Evolutionary conservation across 2,888 invertebrate genomes (phyloP).

Genomic region (Beris morrisii): DNA sequence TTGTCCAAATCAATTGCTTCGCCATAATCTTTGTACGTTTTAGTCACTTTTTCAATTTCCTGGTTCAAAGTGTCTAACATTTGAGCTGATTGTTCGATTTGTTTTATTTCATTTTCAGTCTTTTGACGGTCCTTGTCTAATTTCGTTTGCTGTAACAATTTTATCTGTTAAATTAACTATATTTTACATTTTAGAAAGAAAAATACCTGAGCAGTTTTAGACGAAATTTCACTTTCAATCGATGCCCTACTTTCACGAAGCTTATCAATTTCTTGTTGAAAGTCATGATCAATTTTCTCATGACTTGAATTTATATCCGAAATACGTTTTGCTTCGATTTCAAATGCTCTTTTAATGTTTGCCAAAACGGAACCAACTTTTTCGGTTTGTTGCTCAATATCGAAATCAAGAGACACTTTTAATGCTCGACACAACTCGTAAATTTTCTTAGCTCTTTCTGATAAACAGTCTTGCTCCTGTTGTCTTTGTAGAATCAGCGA

Average conservation of each 20-base stretch:
- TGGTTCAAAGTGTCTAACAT: slow-evolving; percentile 57
- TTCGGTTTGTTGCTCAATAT: slow-evolving; percentile 43
- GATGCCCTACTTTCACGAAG: slow-evolving; percentile 61
- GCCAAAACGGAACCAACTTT: slow-evolving; percentile 47
- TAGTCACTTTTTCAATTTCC: slow-evolving; percentile 60
- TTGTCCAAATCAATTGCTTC: slow-evolving; percentile 61
- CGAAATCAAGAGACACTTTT: slow-evolving; percentile 40
- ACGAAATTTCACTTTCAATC: slow-evolving; percentile 67
- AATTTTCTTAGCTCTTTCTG: slow-evolving; percentile 46
- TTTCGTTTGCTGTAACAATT: slow-evolving; percentile 44
- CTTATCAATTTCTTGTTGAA: slow-evolving; percentile 62
- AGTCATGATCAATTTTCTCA: slow-evolving; percentile 51
- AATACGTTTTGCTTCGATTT: slow-evolving; percentile 47
- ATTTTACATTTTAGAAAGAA: neutral
- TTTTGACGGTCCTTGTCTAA: slow-evolving; percentile 62
- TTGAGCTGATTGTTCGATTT: slow-evolving; percentile 63
- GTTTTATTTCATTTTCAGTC: slow-evolving; percentile 62
- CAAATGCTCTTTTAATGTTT: slow-evolving; percentile 45
- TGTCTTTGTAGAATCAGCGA: slow-evolving; percentile 47
- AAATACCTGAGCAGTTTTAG: slow-evolving; percentile 58
- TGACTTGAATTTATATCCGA: slow-evolving; percentile 43
- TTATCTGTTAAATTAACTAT: neutral
- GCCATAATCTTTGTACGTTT: slow-evolving; percentile 58
- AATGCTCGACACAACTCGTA: slow-evolving; percentile 45
- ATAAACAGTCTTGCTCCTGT: slow-evolving; percentile 49